Evolutionary conservation across 1,140 invertebrate species (phyloP).

Genomic region (Papilio helenus): DNA sequence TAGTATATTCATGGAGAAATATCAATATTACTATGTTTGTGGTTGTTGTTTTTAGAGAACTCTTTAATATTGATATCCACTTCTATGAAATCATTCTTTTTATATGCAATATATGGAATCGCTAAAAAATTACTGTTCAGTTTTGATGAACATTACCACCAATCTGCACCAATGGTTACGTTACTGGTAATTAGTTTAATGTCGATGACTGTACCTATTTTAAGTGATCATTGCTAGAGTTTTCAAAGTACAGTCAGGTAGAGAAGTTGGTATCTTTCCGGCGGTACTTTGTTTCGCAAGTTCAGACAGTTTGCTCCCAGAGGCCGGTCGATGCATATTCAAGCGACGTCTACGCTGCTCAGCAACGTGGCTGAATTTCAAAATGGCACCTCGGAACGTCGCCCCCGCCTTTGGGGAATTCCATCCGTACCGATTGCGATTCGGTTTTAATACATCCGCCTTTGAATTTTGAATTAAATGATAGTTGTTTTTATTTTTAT

Average conservation of each 20-base stretch:
- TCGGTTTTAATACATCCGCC: constrained; percentile 8
- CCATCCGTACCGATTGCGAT: constrained; percentile 21
- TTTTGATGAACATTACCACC: no score
- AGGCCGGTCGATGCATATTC: constrained; percentile 23
- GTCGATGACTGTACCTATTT: not conserved
- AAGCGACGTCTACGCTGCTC: constrained; percentile 13
- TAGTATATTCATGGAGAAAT: not conserved
- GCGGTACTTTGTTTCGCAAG: constrained; percentile 27
- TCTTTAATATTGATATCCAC: no score
- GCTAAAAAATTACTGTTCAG: no score
- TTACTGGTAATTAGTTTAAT: not conserved
- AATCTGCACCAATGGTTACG: no score
- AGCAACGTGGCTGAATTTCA: constrained; percentile 32
- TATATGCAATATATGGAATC: no score
- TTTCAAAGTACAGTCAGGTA: constrained; percentile 21
- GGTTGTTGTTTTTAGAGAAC: not conserved
- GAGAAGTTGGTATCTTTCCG: constrained; percentile 27
- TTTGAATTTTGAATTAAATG: constrained; percentile 13
- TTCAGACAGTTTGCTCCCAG: constrained; percentile 28
- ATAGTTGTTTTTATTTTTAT: constrained; percentile 1
- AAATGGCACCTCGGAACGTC: constrained; percentile 33
- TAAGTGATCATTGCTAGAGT: not conserved
- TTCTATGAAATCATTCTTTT: no score
- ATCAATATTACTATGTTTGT: not conserved
- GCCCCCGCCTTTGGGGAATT: constrained; percentile 24